Percentiles rank a stretch among this genome's conserved stretches.
These are phyloP conservation scores for Propithecus perrieri DNA, from an alignment of 2,797 vertebrate species.

Conservation along the genomic window DNA sequence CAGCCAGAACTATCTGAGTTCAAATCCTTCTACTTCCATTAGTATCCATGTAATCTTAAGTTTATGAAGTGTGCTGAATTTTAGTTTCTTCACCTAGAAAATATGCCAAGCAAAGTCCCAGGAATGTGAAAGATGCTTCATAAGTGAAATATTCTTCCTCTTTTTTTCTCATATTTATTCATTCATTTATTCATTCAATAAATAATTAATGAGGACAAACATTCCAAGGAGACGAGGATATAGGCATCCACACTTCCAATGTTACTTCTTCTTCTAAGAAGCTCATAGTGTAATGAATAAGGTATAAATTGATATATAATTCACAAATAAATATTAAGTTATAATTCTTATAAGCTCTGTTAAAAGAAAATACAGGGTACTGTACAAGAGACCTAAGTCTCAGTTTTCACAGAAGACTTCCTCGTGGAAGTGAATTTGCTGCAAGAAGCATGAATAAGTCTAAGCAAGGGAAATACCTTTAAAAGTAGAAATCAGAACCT, in stretches of 20 bases:
- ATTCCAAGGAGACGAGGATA: background rate
- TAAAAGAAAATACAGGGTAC: background rate
- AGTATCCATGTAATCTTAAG: background rate
- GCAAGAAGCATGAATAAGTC: background rate
- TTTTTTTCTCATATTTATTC: background rate
- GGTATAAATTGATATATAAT: background rate
- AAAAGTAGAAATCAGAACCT: background rate
- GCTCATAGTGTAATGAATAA: background rate
- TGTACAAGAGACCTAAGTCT: background rate
- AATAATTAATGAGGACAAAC: background rate
- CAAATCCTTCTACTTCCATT: background rate
- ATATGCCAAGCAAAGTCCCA: background rate
- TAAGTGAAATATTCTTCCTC: background rate
- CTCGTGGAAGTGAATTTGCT: background rate
- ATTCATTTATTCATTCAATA: background rate
- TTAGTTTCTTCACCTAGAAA: conserved; percentile 4
- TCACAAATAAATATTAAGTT: background rate
- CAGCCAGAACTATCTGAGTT: background rate
- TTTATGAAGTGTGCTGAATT: background rate
- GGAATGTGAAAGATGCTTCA: background rate
- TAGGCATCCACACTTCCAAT: background rate
- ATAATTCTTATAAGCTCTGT: background rate
- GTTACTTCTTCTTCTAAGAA: background rate
- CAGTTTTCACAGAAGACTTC: background rate
- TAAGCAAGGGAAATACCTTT: background rate